These are phyloP conservation scores for Orthonevra nobilis DNA, from an alignment of 2,888 invertebrate genomes.

Conservation along the genomic window DNA sequence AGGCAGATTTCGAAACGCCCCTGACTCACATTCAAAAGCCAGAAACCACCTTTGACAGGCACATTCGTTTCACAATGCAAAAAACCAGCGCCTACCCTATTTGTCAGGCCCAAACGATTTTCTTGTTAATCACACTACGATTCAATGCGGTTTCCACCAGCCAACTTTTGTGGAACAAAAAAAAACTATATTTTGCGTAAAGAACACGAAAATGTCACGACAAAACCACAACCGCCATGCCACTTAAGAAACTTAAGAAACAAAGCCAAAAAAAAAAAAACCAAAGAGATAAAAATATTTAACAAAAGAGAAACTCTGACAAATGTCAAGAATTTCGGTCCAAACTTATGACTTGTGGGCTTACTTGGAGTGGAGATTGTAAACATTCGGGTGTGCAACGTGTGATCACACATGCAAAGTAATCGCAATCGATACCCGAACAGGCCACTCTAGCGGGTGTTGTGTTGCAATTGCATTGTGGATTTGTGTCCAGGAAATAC, in stretches of 20 bases:
- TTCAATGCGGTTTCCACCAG: constrained; percentile 56
- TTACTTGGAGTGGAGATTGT: constrained; percentile 33
- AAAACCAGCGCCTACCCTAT: constrained; percentile 25
- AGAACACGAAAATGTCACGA: constrained; percentile 54
- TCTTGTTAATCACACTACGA: constrained; percentile 59
- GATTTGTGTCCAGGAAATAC: too few species aligned
- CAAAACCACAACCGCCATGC: constrained; percentile 46
- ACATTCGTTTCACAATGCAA: constrained; percentile 43
- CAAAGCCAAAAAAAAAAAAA: not conserved
- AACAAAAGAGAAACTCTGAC: constrained; percentile 43
- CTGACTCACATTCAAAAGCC: constrained; percentile 18
- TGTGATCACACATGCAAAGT: too few species aligned
- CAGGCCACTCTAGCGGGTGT: too few species aligned
- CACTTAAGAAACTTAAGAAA: constrained; percentile 6
- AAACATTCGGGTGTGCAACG: constrained; percentile 41
- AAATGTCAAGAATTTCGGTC: constrained; percentile 66
- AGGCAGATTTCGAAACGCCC: not conserved
- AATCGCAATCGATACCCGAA: constrained; percentile 31
- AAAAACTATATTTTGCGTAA: constrained; percentile 31
- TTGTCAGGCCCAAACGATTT: constrained; percentile 64
- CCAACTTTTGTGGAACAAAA: constrained; percentile 53
- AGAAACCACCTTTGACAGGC: constrained; percentile 33
- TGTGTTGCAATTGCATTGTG: constrained; percentile 57
- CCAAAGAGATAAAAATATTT: too few species aligned
- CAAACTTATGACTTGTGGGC: constrained; percentile 9